phyloP scores from a whole-genome alignment of 2,113 vertebrate genomes.

The Tragelaphus strepsiceros region DNA sequence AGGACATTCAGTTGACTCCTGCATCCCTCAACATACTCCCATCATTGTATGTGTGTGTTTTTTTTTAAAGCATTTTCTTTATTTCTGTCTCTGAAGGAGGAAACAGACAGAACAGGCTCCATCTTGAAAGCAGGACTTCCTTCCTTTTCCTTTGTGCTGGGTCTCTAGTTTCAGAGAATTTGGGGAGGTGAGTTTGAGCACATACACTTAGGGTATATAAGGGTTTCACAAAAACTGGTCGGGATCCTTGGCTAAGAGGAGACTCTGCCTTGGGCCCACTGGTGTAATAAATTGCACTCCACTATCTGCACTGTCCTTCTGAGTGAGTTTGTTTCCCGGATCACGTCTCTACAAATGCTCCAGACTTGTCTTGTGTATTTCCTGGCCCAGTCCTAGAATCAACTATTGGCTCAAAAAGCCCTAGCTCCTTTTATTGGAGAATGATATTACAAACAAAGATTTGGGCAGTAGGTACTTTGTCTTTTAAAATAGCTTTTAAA shows the following conservation, averaged over 20 bases:
- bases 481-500: not conserved
- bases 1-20: not conserved
- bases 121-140: not conserved
- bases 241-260: not conserved
- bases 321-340: not conserved
- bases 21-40: not conserved
- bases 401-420: not conserved
- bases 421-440: not conserved
- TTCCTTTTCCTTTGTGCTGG: not conserved
- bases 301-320: not conserved
- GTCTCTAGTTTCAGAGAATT: not conserved
- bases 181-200: not conserved
- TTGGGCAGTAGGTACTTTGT: not conserved
- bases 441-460: not conserved
- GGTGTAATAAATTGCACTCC: not conserved
- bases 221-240: not conserved
- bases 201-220: not conserved
- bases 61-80: not conserved
- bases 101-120: not conserved
- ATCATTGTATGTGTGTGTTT: not conserved
- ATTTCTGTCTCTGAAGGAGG: not conserved
- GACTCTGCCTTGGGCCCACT: not conserved
- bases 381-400: not conserved
- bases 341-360: not conserved
- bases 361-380: not conserved